Base-by-base conservation (phyloP, 1,140 invertebrate species). In the Aphidius gifuensis region DNA sequence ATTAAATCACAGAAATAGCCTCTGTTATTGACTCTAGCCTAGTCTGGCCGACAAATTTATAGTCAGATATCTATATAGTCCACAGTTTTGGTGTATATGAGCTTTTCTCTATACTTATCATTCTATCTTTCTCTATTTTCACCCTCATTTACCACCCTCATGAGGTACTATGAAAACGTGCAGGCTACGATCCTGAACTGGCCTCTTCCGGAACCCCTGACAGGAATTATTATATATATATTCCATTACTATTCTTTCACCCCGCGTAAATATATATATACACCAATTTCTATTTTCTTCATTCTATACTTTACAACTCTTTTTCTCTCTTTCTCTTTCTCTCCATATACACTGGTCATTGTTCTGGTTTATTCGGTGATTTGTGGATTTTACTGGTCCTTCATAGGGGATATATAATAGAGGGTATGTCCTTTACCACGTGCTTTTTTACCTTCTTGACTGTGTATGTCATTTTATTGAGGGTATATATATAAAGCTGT, bases 311-410 rank as follows among this genome's bases (percentile, higher is more conserved):
- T 39, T 62, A 48, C 50, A 44, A 58, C 58, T 54, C 39, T 39
- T 49, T 51, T 51, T 55, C 46, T 60, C 58, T 39, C 21, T 55
- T 9, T 48, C 61, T 68, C 69, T 68, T 67, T 63, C 68, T 65
- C 76, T 16, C 16, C 23, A 32, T 32, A 32, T 32, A 32, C 4
- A 32, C 23, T 32, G 23, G 72, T 79, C 77, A 80, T 80, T 80
- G 78, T 80, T 80, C 74, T 77, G 71, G 71, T 79, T 78, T 79
- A 78, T 80, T 77, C 76, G 76, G 75, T 80, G 78, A 80, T 80
- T 80, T 79, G 77, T 80, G 74, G 76, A 79, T 77, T 78, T 78
- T 77, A 75, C 73, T 72, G 64, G n/a, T 43, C 39, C 38, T 39
- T 39, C 50, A 39, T 40, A 9, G 16, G 16, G 16, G 16, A 32